Base-by-base conservation (phyloP, 2,113 vertebrate genomes). In the Microtus ochrogaster region DNA sequence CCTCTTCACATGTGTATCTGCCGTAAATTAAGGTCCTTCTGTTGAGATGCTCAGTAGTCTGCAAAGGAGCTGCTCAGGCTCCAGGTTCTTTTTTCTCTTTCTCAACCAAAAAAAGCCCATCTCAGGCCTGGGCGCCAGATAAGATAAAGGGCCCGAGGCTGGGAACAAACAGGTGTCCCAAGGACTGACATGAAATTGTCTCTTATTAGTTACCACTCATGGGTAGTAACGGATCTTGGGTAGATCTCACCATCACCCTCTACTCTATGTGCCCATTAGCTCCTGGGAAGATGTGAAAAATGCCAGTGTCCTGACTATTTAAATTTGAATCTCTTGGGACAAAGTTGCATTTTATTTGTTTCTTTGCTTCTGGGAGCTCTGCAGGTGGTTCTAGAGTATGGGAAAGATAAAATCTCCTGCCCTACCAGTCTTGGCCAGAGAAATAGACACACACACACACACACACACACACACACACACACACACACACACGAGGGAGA, bases 301-400 rank as follows among this genome's bases (percentile, higher is more conserved):
- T 84, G 19, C 3, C 72, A 72, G 78, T 85, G 33, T 22, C 66
- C 63, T 39, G 26, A 73, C 22, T 30, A 74, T 70, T 74, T 68
- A 93, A 78, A 93, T 90, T 63, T 65, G 63, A 90, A 61, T 76
- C 33, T 88, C 70, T 76, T 28, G 14, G 70, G 44, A 83, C 19
- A 66, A 6, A 30, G 41, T 84, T 93, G 26, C 7, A 21, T 90
- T 92, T 41, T n/a, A 41, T 49, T 83, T 39, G 74, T 84, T 77
- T 91, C 41, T 77, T 95, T 88, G 44, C 66, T 95, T 95, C 81
- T 83, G n/a, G 82, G 91, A 73, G 22, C 12, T 95, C 14, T 91
- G 76, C 47, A 79, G 49, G 30, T 95, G 66, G 89, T 82, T 91
- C 73, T 41, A 41, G 90, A 91, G 24, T 55, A 9, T 26, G 73